Conservation (phyloP, 2,797 vertebrate species). For the Poeciliopsis gracilis region DNA sequence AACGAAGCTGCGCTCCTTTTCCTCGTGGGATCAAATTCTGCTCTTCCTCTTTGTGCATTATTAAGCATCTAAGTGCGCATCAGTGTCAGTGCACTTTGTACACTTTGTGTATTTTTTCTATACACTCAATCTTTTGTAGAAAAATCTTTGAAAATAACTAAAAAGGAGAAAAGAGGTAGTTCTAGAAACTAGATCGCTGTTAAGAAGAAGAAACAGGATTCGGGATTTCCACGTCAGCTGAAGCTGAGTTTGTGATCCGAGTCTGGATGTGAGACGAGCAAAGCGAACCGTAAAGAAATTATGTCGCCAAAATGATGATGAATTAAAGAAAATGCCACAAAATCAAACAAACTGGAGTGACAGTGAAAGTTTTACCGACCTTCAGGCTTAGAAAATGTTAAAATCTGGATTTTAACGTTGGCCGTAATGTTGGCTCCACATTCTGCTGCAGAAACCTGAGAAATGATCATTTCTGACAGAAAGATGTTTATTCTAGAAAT, state of each 20-base stretch:
- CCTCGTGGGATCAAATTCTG: conserved; percentile 25
- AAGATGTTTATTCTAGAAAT: neutral
- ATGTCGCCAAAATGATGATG: neutral
- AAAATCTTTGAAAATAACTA: conserved; percentile 22
- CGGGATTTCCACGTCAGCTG: neutral
- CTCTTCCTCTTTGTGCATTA: conserved; percentile 40
- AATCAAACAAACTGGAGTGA: conserved; percentile 13
- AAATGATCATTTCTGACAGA: neutral
- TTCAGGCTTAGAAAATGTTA: neutral
- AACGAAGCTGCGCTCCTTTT: conserved; percentile 46
- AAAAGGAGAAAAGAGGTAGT: conserved; percentile 21
- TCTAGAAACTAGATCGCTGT: neutral
- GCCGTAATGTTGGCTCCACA: too few species aligned
- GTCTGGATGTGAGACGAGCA: neutral
- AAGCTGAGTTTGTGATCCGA: conserved; percentile 5
- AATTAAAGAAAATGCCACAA: conserved; percentile 22
- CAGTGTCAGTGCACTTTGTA: conserved; percentile 64
- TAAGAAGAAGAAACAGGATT: conserved; percentile 3
- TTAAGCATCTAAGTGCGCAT: conserved; percentile 57
- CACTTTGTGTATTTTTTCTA: conserved; percentile 67
- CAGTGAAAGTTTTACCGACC: neutral
- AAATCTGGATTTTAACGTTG: neutral
- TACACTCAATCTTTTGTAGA: conserved; percentile 68
- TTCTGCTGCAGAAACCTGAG: neutral
- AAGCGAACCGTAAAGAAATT: neutral